phyloP scores from a whole-genome alignment of 2,888 invertebrate genomes.

The Hylaea fasciaria region DNA sequence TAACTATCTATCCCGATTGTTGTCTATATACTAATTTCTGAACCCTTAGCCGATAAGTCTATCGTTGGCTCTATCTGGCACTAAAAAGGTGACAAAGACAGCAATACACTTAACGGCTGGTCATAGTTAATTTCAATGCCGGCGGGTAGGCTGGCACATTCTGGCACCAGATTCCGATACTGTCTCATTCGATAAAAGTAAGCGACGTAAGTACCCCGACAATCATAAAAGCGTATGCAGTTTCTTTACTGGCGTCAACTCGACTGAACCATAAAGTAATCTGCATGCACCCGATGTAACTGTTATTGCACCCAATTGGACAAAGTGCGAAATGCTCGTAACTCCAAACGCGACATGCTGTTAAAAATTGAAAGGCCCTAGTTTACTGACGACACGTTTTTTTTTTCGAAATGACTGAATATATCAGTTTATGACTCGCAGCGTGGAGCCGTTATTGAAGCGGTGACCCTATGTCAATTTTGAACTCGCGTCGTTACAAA shows the following conservation, averaged over 20 bases:
- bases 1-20: too few relatives aligned
- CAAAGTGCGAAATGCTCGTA: constrained; percentile 39
- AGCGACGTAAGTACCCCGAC: not conserved
- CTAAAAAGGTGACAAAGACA: too few relatives aligned
- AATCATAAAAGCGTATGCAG: not conserved
- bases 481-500: constrained; percentile 15
- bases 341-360: constrained; percentile 35
- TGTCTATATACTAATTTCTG: too few relatives aligned
- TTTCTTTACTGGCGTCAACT: not conserved
- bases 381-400: constrained; percentile 35
- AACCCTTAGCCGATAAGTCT: too few relatives aligned
- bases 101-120: too few relatives aligned
- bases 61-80: too few relatives aligned
- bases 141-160: too few relatives aligned
- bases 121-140: too few relatives aligned
- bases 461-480: constrained; percentile 13
- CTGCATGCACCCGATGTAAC: constrained; percentile 43
- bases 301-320: constrained; percentile 44
- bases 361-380: constrained; percentile 42
- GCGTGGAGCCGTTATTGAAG: constrained; percentile 7
- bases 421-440: constrained; percentile 25
- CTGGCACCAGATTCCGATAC: too few relatives aligned
- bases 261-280: constrained; percentile 26
- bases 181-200: too few relatives aligned
- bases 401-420: constrained; percentile 34